Base-by-base conservation (phyloP, 2,797 vertebrate species). In the Hypotaenidia okinawae region DNA sequence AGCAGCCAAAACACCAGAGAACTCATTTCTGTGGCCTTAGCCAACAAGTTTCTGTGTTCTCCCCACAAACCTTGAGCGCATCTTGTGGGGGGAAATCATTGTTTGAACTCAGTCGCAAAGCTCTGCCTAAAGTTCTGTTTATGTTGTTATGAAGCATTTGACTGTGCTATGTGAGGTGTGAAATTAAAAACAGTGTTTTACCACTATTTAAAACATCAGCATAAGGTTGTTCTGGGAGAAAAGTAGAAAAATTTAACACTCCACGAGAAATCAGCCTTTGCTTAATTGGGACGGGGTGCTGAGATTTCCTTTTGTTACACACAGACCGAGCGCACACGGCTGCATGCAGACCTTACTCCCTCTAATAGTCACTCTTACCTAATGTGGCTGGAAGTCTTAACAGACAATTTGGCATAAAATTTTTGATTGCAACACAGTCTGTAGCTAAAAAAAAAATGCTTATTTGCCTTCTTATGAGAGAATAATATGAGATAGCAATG, bases 21-120 rank as follows among this genome's bases (percentile, higher is more conserved):
- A 97, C 94, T 96, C 95, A 93, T 98, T 97, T 98, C 96, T 97
- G 98, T 98, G 98, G 98, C 98, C 98, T 98, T 98, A 98, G 98
- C 98, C 98, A 97, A 94, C 79, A 84, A 89, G 88, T 97, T 97
- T 86, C 86, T 88, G 90, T 97, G 75, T 92, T 94, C 86, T 94
- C 93, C 93, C 89, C 49, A 74, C 94, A 94, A 92, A 93, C 80
- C 86, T 57, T 45, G 86, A 93, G 93, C 80, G 51, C 45, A 2
- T 68, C 32, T 82, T 73, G 33, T 62, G 41, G 86, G 94, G 78
- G 77, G 72, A 73, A 72, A 93, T 89, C 66, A 25, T 95, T 32
- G 75, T 94, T 93, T 63, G 57, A 85, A 58, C 85, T 88, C 91
- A 95, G 96, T 97, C 3, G 27, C 97, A 86, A 96, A 94, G 97